These are phyloP conservation scores for Lagocephalus sceleratus DNA, from an alignment of 2,797 vertebrate genomes.

Conservation along the genomic window DNA sequence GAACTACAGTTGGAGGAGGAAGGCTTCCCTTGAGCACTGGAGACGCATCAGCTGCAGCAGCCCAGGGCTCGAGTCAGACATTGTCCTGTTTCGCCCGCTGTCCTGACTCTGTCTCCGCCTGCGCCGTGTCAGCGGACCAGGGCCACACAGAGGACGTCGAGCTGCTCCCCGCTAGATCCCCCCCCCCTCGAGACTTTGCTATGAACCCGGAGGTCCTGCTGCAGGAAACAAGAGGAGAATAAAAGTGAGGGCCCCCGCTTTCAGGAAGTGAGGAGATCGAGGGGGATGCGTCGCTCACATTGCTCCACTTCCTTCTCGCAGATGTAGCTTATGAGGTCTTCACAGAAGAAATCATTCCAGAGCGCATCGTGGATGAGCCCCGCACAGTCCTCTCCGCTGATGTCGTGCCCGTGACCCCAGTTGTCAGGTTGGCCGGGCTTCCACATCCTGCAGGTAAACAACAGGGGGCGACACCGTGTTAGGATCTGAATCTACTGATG, in stretches of 20 bases:
- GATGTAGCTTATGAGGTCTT: slow-evolving; percentile 88
- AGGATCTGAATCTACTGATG: too few species aligned
- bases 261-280: background rate
- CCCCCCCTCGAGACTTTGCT: slow-evolving; percentile 42
- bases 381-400: slow-evolving; percentile 85
- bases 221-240: slow-evolving; percentile 3
- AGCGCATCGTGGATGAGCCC: slow-evolving; percentile 84
- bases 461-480: slow-evolving; percentile 47
- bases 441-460: slow-evolving; percentile 85
- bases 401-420: slow-evolving; percentile 82
- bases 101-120: slow-evolving; percentile 52
- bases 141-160: slow-evolving; percentile 50
- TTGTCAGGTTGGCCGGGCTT: slow-evolving; percentile 92
- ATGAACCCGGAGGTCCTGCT: slow-evolving; percentile 51
- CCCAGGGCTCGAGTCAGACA: slow-evolving; percentile 36
- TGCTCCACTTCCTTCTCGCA: slow-evolving; percentile 85
- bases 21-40: slow-evolving; percentile 21
- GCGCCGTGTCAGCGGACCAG: slow-evolving; percentile 39
- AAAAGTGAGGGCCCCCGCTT: background rate
- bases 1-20: slow-evolving; percentile 59
- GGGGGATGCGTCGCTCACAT: slow-evolving; percentile 65
- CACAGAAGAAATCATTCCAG: slow-evolving; percentile 95
- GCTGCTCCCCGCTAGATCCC: slow-evolving; percentile 49
- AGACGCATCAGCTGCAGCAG: slow-evolving; percentile 40
- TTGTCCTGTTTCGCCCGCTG: slow-evolving; percentile 53